Percentiles rank a stretch among this genome's conserved stretches.
These are phyloP conservation scores for Sphenodon punctatus DNA, from an alignment of 2,797 vertebrate genomes.

Conservation along the genomic window DNA sequence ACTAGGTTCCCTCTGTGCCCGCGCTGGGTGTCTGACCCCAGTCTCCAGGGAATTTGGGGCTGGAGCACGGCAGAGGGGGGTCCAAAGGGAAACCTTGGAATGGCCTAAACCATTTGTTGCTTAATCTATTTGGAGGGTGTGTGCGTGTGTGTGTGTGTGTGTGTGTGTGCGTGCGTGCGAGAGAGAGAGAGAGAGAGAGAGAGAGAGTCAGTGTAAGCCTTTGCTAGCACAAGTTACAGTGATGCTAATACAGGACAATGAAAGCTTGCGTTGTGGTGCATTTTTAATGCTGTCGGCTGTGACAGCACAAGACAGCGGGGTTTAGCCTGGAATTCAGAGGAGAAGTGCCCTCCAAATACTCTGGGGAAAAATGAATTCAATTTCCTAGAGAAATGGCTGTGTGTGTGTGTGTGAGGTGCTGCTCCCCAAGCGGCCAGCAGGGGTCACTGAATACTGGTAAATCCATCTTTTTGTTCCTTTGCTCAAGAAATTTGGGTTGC, in stretches of 20 bases:
- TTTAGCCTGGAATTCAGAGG: not conserved
- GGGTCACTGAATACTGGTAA: not conserved
- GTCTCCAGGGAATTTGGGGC: not conserved
- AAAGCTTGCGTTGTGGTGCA: not conserved
- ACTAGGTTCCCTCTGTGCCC: too few relatives aligned
- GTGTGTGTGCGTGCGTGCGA: too few relatives aligned
- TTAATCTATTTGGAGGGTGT: too few relatives aligned
- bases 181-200: too few relatives aligned
- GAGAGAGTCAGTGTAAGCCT: too few relatives aligned
- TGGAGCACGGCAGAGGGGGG: not conserved
- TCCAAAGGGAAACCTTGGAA: not conserved
- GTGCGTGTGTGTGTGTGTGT: not conserved
- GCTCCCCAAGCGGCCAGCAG: not conserved
- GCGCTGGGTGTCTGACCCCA: not conserved
- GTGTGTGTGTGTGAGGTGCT: not conserved
- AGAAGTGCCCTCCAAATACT: not conserved
- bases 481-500: too few relatives aligned
- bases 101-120: not conserved
- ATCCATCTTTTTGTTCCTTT: too few relatives aligned
- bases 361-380: too few relatives aligned
- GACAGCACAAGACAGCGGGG: not conserved
- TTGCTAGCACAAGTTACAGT: not conserved
- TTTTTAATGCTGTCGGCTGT: not conserved
- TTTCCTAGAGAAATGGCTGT: too few relatives aligned
- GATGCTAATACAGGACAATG: not conserved